Conservation (phyloP, 2,797 vertebrate species). For the Oceanodroma leucorhoa region DNA sequence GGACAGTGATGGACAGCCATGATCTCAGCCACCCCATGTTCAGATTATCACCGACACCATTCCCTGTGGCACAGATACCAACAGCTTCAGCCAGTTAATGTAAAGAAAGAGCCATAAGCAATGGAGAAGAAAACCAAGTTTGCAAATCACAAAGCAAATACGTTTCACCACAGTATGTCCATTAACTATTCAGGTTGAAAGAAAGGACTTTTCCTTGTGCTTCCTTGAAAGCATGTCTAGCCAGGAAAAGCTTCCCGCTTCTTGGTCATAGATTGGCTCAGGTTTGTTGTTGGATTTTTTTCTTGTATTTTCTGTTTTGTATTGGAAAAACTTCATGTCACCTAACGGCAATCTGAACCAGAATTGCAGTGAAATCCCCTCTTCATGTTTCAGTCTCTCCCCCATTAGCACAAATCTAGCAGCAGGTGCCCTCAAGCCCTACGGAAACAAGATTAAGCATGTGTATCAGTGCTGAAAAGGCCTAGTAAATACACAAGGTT, state of each 20-base stretch:
- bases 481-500: not conserved
- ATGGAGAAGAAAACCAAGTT: not conserved
- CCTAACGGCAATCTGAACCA: not conserved
- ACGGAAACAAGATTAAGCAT: accelerated
- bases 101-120: not conserved
- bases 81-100: accelerated
- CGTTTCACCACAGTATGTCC: accelerated
- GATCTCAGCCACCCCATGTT: not conserved
- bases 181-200: not conserved
- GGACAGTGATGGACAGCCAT: not conserved
- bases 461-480: not conserved
- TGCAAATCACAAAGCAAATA: not conserved
- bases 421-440: not conserved
- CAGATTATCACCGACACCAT: not conserved
- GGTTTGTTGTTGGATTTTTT: not conserved
- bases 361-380: not conserved
- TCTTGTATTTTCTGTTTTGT: not conserved
- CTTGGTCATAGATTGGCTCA: not conserved
- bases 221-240: not conserved
- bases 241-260: not conserved
- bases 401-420: accelerated
- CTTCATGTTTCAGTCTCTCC: not conserved
- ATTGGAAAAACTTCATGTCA: not conserved
- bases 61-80: not conserved
- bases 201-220: accelerated